These are phyloP conservation scores for Drosophila nr. perissopoda DNA, from an alignment of 2,888 invertebrate genomes.

Conservation along the genomic window DNA sequence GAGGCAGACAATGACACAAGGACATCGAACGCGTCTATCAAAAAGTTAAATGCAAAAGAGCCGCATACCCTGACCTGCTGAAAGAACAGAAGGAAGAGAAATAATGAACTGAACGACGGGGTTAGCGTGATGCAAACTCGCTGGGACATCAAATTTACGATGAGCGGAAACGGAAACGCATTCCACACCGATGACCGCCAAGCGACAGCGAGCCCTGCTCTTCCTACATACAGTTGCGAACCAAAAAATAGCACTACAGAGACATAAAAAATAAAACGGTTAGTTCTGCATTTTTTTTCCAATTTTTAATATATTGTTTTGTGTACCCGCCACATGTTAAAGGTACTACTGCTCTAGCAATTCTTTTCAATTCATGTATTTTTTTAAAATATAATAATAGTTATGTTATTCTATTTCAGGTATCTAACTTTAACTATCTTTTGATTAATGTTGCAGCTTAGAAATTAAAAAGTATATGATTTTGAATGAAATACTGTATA, in stretches of 20 bases:
- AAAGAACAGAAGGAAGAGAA: slow-evolving; percentile 8
- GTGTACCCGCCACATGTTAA: no score
- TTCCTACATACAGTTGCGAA: neutral
- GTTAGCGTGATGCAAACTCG: slow-evolving; percentile 52
- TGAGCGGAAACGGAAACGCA: slow-evolving; percentile 56
- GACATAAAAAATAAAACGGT: neutral
- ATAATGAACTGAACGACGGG: slow-evolving; percentile 47
- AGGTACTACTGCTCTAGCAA: no score
- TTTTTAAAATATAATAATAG: neutral
- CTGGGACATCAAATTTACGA: slow-evolving; percentile 33
- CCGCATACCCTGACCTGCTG: slow-evolving; percentile 36
- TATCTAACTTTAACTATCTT: neutral
- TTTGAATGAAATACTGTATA: no score
- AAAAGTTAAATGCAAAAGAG: slow-evolving; percentile 3
- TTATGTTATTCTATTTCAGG: neutral
- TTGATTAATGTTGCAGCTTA: neutral
- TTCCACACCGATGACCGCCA: slow-evolving; percentile 28
- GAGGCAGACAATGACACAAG: slow-evolving; percentile 33
- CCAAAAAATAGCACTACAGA: neutral
- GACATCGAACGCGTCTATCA: slow-evolving; percentile 35
- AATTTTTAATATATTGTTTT: no score
- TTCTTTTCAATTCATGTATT: no score
- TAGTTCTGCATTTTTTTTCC: neutral
- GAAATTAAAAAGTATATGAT: no score
- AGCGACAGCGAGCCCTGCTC: neutral